Evolutionary conservation across 2,888 invertebrate genomes (phyloP), one percentile per base, ranked within the genome.

Genomic region (Gymnoscelis rufifasciata): DNA sequence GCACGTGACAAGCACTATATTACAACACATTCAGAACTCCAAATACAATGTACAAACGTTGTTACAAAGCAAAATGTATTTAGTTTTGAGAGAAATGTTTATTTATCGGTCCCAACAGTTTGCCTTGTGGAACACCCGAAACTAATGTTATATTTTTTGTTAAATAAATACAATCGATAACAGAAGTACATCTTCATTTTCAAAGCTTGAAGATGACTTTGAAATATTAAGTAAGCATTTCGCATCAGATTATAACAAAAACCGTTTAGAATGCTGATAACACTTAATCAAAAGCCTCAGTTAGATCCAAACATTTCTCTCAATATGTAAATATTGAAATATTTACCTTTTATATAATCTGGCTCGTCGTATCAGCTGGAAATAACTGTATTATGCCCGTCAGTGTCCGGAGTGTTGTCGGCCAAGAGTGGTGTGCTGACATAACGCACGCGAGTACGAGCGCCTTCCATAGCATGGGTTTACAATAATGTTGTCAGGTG

Each of bases 321-420:
- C 51, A 46, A 38, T 24, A 46, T 31, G n/a, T 31, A 51, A 56
- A 29, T 46, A 35, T 38, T 61, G 50, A 58, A 19, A 58, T 51
- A 66, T 66, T 86, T 84, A 86, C 87, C 87, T 86, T 76, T 51
- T 59, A 54, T 53, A 47, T 51, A 35, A 43, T 41, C 53, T 52
- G 60, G 49, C 33, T 46, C 45, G 49, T 44, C 54, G 62, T 60
- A 63, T 64, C 71, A 63, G 74, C 81, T 84, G 83, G 83, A 83
- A 84, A 83, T 77, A 86, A 87, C 84, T 84, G 86, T 84, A 86
- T 83, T 80, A 84, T 86, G 87, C 87, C 86, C 87, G 64, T 83
- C 82, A 83, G 84, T 80, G 70, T 76, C 83, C 86, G 84, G 87
- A 84, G 84, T 87, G 84, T 83, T 74, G 76, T 68, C 77, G 84